phyloP scores from a whole-genome alignment of 2,888 invertebrate species.

The Antitype chi region DNA sequence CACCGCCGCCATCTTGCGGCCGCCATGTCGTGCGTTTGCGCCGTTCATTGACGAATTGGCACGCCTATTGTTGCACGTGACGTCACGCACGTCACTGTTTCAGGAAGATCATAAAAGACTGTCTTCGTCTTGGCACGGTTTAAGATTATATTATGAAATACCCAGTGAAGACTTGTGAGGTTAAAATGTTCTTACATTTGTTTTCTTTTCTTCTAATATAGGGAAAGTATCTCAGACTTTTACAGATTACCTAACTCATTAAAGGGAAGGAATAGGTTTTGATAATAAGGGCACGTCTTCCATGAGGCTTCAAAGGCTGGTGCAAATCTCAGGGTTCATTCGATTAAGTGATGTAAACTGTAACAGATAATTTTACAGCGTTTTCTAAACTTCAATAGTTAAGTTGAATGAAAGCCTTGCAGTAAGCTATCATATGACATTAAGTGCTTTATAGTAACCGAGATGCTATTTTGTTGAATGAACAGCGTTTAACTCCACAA shows the following conservation, averaged over 20 bases:
- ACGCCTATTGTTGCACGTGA: conserved; percentile 78
- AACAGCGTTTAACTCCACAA: too few relatives aligned
- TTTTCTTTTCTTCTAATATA: conserved; percentile 2
- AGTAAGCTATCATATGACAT: too few relatives aligned
- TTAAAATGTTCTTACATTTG: conserved; percentile 2
- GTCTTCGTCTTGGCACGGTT: conserved; percentile 34
- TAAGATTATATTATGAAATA: conserved; percentile 37
- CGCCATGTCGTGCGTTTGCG: conserved; percentile 78
- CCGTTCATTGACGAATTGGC: conserved; percentile 82
- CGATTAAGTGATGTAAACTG: too few relatives aligned
- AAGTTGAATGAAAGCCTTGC: too few relatives aligned
- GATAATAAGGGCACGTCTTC: neutral
- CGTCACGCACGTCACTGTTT: conserved; percentile 73
- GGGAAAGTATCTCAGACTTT: neutral
- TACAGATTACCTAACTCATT: neutral
- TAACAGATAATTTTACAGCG: too few relatives aligned
- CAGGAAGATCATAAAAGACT: conserved; percentile 48
- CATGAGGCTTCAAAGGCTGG: too few relatives aligned
- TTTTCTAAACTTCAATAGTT: too few relatives aligned
- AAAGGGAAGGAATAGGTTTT: neutral
- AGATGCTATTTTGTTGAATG: accelerated
- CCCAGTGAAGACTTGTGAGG: neutral
- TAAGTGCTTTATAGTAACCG: too few relatives aligned
- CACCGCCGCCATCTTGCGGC: conserved; percentile 87
- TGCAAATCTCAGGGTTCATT: too few relatives aligned